A percentile compares a stretch with the other conserved stretches of the same genome.
These are phyloP conservation scores for Pseudomyrmex cubaensis DNA, from an alignment of 1,140 invertebrate species.

Conservation along the genomic window DNA sequence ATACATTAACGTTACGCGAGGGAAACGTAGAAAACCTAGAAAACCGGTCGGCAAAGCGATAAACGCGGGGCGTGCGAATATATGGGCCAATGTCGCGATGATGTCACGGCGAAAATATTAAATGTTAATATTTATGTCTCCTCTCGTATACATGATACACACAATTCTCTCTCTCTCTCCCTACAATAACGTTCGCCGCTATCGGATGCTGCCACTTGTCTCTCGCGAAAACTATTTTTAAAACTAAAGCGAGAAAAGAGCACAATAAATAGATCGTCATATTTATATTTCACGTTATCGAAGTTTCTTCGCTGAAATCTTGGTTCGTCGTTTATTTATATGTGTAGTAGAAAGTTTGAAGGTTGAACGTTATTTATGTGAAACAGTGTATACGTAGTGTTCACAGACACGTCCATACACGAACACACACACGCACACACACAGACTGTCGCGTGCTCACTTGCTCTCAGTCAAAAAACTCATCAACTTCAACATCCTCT, in stretches of 20 bases:
- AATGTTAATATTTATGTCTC: neutral
- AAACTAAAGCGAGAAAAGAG: neutral
- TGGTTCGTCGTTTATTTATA: neutral
- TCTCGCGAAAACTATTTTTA: neutral
- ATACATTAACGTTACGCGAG: neutral
- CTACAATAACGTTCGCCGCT: too few species aligned
- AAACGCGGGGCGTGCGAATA: neutral
- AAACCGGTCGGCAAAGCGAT: neutral
- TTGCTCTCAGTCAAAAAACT: neutral
- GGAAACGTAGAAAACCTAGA: neutral
- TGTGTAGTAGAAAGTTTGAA: neutral
- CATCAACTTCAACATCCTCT: conserved; percentile 8
- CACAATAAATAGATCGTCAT: neutral
- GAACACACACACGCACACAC: too few species aligned
- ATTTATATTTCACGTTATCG: too few species aligned
- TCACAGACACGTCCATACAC: too few species aligned
- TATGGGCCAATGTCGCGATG: conserved; percentile 1
- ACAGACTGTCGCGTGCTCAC: too few species aligned
- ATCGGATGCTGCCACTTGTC: too few species aligned
- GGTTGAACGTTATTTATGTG: neutral
- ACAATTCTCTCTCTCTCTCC: too few species aligned
- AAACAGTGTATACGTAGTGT: too few species aligned
- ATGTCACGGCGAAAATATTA: neutral
- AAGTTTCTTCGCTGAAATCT: neutral
- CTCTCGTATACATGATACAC: neutral